Conservation (phyloP, 2,888 invertebrate genomes). For the Anthophora plumipes region DNA sequence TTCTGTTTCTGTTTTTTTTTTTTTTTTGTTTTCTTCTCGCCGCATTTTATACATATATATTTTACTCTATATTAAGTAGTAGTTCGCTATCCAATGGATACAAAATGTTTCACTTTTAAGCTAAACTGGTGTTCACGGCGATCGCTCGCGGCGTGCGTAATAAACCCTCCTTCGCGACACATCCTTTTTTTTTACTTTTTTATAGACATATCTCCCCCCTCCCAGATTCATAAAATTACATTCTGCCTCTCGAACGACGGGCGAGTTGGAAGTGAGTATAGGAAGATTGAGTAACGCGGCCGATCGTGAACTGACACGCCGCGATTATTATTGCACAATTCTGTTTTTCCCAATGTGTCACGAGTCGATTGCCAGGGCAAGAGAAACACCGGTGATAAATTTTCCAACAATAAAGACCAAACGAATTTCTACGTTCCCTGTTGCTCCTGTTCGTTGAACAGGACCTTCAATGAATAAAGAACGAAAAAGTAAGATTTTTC, state of each 20-base stretch:
- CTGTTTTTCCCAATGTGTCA: conserved; percentile 30
- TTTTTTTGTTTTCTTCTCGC: conserved; percentile 1
- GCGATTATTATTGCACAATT: conserved; percentile 59
- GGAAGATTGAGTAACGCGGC: background rate
- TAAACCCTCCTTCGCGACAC: background rate
- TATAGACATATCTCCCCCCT: background rate
- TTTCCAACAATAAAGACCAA: conserved; percentile 5
- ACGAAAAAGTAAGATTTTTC: background rate
- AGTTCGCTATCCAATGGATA: conserved; percentile 68
- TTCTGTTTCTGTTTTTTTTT: too few relatives aligned
- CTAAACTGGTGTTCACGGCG: conserved; percentile 70
- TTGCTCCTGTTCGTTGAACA: too few relatives aligned
- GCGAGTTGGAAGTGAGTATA: background rate
- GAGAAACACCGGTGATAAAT: conserved; percentile 57
- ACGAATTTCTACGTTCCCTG: conserved; percentile 19
- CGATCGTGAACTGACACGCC: conserved; percentile 1
- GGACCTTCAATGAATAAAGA: conserved; percentile 19
- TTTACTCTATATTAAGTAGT: conserved; percentile 67
- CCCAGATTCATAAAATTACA: background rate
- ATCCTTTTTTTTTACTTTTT: background rate
- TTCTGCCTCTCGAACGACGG: background rate
- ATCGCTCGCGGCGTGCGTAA: conserved; percentile 69
- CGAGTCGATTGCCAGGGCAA: conserved; percentile 29
- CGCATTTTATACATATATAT: conserved; percentile 50
- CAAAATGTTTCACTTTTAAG: conserved; percentile 67